Base-by-base conservation (phyloP, 2,888 invertebrate genomes). In the Steinernema carpocapsae region DNA sequence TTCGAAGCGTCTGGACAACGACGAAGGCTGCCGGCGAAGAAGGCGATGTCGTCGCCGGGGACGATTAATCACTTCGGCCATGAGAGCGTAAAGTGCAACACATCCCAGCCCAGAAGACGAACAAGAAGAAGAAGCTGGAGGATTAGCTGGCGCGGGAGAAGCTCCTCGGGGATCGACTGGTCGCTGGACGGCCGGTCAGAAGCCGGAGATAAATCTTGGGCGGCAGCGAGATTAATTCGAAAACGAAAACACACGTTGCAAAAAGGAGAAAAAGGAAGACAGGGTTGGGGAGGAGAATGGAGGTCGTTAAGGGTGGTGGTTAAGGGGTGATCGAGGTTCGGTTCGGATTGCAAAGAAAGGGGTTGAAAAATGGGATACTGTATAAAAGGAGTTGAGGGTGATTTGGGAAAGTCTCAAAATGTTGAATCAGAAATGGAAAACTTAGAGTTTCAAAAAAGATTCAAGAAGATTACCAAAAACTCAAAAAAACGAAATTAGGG, bases 81-180 rank as follows among this genome's bases (percentile, higher is more conserved):
- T 64, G 64, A 64, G 64, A 64, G 64, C 64, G 64, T 64, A 64
- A 64, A 64, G 64, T 64, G 64, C 64, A 64, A 64, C 64, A 32
- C 64, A 64, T 64, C 64, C 17, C 26, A 37, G 37, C 37, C n/a
- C n/a, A n/a, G n/a, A n/a, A n/a, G n/a, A 19, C 14, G 48, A 6
- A 3, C 7, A 4, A 3, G 52, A 22, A 52, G 52, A 19, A n/a
- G 37, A 37, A 37, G 52, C 24, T 24, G 19, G 64, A 26, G 64
- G 64, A 64, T 64, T 26, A 32, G 12, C 52, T 12, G 64, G 64
- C 29, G 32, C 48, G 48, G 48, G n/a, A n/a, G 48, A 19, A 14
- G 19, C n/a, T 19, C 17, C 17, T 48, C 48, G 48, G 48, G 48
- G 48, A 48, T 17, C 48, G 48, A 14, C 17, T 48, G 48, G 48